Conservation (phyloP, 2,797 vertebrate genomes). For the Schizothorax lantsangensis region DNA sequence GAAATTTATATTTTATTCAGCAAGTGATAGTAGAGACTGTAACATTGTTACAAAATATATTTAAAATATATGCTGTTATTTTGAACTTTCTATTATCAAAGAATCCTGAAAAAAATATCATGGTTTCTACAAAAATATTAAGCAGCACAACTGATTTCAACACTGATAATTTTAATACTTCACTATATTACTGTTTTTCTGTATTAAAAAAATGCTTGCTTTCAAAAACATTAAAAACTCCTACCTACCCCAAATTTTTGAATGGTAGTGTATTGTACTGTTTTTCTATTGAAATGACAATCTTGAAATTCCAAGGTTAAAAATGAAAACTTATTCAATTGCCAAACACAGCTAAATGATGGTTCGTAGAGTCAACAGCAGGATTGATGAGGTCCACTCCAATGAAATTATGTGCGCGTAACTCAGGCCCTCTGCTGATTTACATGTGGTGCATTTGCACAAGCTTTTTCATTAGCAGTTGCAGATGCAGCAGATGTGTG, state of each 20-base stretch:
- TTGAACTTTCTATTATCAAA: too few relatives aligned
- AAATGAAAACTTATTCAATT: neutral
- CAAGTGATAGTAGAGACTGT: too few relatives aligned
- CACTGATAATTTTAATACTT: too few relatives aligned
- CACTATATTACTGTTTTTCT: too few relatives aligned
- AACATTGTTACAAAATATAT: too few relatives aligned
- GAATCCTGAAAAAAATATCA: too few relatives aligned
- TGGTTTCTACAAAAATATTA: too few relatives aligned
- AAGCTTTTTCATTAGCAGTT: conserved; percentile 44
- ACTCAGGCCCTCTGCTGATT: conserved; percentile 26
- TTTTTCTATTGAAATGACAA: neutral
- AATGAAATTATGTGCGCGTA: conserved; percentile 25
- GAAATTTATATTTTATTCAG: too few relatives aligned
- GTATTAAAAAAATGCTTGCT: neutral
- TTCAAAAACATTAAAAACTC: neutral
- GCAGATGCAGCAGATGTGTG: conserved; percentile 41
- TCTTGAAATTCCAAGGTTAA: neutral
- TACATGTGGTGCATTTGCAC: conserved; percentile 29
- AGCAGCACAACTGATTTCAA: too few relatives aligned
- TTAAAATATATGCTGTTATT: too few relatives aligned
- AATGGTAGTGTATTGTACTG: neutral
- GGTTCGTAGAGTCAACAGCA: conserved; percentile 9
- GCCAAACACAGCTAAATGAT: conserved; percentile 7
- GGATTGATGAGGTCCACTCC: conserved; percentile 31
- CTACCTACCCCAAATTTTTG: neutral